Conservation (phyloP, 2,888 invertebrate species). For the Eupelmus urozonus region DNA sequence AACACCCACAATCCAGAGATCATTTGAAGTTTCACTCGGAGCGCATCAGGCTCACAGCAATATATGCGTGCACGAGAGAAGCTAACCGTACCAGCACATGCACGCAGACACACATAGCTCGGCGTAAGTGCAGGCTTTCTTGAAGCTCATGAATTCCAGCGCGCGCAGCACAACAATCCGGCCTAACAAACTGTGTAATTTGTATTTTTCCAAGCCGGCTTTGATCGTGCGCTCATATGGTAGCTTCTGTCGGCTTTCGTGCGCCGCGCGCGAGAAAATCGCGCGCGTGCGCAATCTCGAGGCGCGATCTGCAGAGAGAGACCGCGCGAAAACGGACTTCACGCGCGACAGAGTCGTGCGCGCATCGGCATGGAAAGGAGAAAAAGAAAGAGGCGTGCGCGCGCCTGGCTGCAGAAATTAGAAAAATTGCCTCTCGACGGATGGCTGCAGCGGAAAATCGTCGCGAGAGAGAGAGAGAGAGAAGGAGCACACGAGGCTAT, state of each 20-base stretch:
- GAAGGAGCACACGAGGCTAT: neutral
- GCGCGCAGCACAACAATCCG: slow-evolving; percentile 22
- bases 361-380: neutral
- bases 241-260: neutral
- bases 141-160: slow-evolving; percentile 12
- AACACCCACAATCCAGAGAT: slow-evolving; percentile 13
- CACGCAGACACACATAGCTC: neutral
- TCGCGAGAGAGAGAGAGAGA: slow-evolving; percentile 16
- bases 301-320: slow-evolving; percentile 4
- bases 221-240: neutral
- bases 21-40: slow-evolving; percentile 19
- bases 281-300: neutral
- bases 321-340: slow-evolving; percentile 16
- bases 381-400: neutral
- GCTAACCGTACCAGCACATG: neutral
- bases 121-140: slow-evolving; percentile 8
- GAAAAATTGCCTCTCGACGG: slow-evolving; percentile 11
- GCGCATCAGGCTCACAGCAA: neutral
- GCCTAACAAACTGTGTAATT: slow-evolving; percentile 56
- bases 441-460: slow-evolving; percentile 58
- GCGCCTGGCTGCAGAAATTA: neutral
- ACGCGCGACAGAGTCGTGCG: slow-evolving; percentile 47
- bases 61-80: neutral
- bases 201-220: slow-evolving; percentile 24
- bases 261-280: slow-evolving; percentile 1